phyloP scores from a whole-genome alignment of 2,113 vertebrate genomes.

The Labrus mixtus region DNA sequence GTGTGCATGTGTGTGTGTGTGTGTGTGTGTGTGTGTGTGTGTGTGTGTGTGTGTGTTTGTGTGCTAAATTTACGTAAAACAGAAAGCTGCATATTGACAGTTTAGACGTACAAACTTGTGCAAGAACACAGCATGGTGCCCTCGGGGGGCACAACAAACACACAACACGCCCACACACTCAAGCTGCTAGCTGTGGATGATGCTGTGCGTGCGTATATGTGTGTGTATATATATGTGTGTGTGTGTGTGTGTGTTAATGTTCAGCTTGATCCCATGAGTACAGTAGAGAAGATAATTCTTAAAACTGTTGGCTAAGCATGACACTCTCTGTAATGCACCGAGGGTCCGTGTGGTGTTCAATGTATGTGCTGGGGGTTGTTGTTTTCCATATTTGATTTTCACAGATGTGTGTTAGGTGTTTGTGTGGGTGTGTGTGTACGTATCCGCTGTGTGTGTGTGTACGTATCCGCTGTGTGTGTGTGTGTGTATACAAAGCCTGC shows the following conservation, averaged over 20 bases:
- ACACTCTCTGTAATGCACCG: slow-evolving; percentile 4
- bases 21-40: slow-evolving; percentile 17
- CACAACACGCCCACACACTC: slow-evolving; percentile 34
- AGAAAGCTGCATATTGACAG: slow-evolving; percentile 14
- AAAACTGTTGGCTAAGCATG: slow-evolving; percentile 55
- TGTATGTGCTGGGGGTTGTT: slow-evolving; percentile 16
- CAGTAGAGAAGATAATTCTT: slow-evolving; percentile 40
- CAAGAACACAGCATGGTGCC: slow-evolving; percentile 18
- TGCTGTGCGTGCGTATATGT: slow-evolving; percentile 12
- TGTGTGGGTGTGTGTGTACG: slow-evolving; percentile 25
- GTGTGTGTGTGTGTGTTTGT: slow-evolving; percentile 19
- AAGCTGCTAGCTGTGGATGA: slow-evolving; percentile 9
- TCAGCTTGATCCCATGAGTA: slow-evolving; percentile 27
- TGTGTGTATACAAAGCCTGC: slow-evolving; percentile 35
- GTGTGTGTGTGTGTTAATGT: slow-evolving; percentile 27
- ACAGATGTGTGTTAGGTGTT: slow-evolving; percentile 16
- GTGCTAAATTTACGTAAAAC: slow-evolving; percentile 22
- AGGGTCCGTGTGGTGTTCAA: slow-evolving; percentile 7
- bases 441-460: slow-evolving; percentile 12
- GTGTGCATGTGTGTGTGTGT: background rate
- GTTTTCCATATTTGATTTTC: slow-evolving; percentile 17
- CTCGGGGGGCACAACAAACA: slow-evolving; percentile 3
- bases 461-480: slow-evolving; percentile 20
- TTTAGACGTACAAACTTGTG: slow-evolving; percentile 22
- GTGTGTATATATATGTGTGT: slow-evolving; percentile 12